Evolutionary conservation across 2,113 vertebrate genomes (phyloP).

Genomic region (Rhinolophus sinicus): DNA sequence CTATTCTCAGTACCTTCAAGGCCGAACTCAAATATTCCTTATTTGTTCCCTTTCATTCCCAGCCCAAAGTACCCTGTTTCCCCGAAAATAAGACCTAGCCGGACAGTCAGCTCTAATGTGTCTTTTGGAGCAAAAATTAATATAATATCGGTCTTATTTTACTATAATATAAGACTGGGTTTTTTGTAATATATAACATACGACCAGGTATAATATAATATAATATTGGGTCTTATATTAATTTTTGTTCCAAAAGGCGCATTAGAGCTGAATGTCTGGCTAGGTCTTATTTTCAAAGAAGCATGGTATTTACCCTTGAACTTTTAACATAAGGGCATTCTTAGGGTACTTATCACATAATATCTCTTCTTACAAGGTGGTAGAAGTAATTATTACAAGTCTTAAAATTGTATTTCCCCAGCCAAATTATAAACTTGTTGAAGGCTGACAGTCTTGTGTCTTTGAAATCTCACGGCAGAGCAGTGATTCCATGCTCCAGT

Average conservation of each 20-base stretch:
- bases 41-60: background rate
- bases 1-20: slow-evolving; percentile 6
- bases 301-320: background rate
- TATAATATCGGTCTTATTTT: too few species aligned
- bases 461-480: slow-evolving; percentile 13
- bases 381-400: slow-evolving; percentile 31
- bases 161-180: too few species aligned
- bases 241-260: too few species aligned
- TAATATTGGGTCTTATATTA: too few species aligned
- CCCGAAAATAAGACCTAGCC: too few species aligned
- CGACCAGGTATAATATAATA: too few species aligned
- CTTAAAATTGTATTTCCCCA: slow-evolving; percentile 3
- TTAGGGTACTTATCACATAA: background rate
- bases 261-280: too few species aligned
- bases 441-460: background rate
- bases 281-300: too few species aligned
- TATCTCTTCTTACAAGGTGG: background rate
- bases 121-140: too few species aligned
- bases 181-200: too few species aligned
- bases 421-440: background rate
- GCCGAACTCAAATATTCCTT: background rate
- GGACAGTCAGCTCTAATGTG: too few species aligned
- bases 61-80: background rate
- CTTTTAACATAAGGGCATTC: background rate
- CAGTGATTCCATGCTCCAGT: slow-evolving; percentile 8